Evolutionary conservation across 2,797 vertebrate genomes (phyloP), one percentile per base, ranked within the genome.

Genomic region (Babyrousa celebensis): DNA sequence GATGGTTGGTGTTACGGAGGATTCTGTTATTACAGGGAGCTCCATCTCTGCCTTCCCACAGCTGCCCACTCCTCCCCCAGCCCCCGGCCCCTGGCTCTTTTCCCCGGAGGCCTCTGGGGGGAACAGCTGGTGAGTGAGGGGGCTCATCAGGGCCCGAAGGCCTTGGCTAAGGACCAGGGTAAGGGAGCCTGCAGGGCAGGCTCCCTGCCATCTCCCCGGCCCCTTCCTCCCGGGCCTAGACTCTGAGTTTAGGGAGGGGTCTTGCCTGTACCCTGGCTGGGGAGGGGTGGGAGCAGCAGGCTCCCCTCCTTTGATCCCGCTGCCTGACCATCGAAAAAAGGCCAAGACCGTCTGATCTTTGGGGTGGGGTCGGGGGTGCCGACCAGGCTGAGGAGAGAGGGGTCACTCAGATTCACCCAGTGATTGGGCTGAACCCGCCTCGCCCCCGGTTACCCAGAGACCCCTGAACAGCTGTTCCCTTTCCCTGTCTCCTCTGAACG

Each of bases 1-100:
- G 36, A 52, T 3, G 12, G 74, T 92, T 72, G 80, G 70, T 84
- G 72, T 96, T 86, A 65, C 0, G 70, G 91, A 83, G 52, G 79
- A 74, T 91, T 95, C 95, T 94, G 83, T 94, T 71, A 91, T 83
- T 95, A 87, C 86, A 95, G 72, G 18, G 67, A 92, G 54, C 32
- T 91, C 62, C 25, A 36, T 89, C 86, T 40, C 94, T 67, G 96
- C 94, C 88, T 94, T 89, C 80, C 72, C 62, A 65, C 97, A 97
- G 97, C 96, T 95, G 95, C 96, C 94, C 16, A 0, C 18, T 48
- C 92, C 32, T 78, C 68, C 67, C 56, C 92, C 65, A 18, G 18
- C 63, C 68, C 85, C 60, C 40, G n/a, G 56, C 36, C 75, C 75
- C 72, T 89, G 56, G 80, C 86, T 91, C 62, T 29, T 77, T 48